Base-by-base conservation (phyloP, 2,113 vertebrate genomes). In the Percopsis transmontana region DNA sequence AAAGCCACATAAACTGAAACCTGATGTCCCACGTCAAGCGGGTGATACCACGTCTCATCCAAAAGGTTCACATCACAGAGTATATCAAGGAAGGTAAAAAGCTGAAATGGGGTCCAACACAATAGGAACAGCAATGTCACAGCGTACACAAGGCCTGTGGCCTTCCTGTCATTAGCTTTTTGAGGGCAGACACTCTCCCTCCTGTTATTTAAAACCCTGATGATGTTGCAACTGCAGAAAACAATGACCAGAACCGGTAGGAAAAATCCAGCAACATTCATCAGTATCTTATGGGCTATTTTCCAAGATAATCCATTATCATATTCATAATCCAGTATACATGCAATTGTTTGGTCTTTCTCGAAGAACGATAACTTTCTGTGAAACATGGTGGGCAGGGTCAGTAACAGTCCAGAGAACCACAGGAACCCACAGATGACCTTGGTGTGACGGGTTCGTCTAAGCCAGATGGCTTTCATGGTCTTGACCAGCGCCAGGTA, bases 401-500 rank as follows among this genome's bases (percentile, higher is more conserved):
- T 94, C 40, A 97, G 62, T 6, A 93, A 24, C 23, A 95, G 2
- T 0, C 93, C 86, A 6, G 93, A 93, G 0, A 72, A 50, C 97
- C 97, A 98, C 51, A 97, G 71, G 3, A 92, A 10, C 33, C 92
- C 65, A 59, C 95, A 94, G 33, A 92, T 90, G 42, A 90, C 62
- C 16, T 95, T 96, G 38, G 96, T 94, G 23, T 94, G 93, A 55
- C 59, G 57, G 0, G 85, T 85, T 3, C 89, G 77, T 10, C 97
- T 91, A 74, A 95, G 79, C 52, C 91, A 87, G 19, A 94, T 90
- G 24, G 91, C 70, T 44, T 91, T 93, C 93, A 98, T 94, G 23
- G 95, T 93, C 79, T 94, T 95, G 65, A 95, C 95, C 14, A 99
- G 85, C 0, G 94, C 97, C 24, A 98, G 78, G 74, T 98, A 98